A percentile compares a stretch with the other conserved stretches of the same genome.
Conservation (phyloP, 2,113 vertebrate genomes). For the Empidonax alnorum region DNA sequence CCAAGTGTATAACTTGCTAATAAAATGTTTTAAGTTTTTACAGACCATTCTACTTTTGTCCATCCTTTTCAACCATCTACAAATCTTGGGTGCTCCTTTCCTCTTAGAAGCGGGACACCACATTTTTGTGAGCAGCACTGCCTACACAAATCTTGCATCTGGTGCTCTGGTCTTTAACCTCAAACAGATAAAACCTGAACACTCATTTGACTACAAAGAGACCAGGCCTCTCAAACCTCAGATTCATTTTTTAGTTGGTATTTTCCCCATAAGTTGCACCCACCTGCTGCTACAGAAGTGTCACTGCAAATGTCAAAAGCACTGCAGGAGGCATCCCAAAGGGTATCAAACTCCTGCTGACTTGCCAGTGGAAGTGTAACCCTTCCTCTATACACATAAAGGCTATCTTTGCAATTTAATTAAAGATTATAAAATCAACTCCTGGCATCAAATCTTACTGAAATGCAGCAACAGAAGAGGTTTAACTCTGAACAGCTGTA, state of each 20-base stretch:
- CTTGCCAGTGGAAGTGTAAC: not conserved
- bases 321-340: not conserved
- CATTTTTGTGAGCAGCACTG: not conserved
- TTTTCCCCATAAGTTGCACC: fast-evolving
- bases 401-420: not conserved
- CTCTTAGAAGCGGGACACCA: not conserved
- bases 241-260: not conserved
- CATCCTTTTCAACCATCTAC: not conserved
- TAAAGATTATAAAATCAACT: not conserved
- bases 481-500: not conserved
- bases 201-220: not conserved
- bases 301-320: not conserved
- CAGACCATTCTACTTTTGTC: not conserved
- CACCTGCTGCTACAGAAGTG: not conserved
- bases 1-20: not conserved
- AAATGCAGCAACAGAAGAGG: not conserved
- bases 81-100: not conserved
- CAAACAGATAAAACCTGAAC: not conserved
- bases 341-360: not conserved
- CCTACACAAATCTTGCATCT: too few relatives aligned
- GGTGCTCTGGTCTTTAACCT: not conserved
- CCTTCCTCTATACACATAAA: not conserved
- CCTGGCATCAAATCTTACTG: not conserved
- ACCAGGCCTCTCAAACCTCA: not conserved
- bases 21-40: not conserved